Conservation (phyloP, 1,140 invertebrate species). For the Pachypsylla venusta region DNA sequence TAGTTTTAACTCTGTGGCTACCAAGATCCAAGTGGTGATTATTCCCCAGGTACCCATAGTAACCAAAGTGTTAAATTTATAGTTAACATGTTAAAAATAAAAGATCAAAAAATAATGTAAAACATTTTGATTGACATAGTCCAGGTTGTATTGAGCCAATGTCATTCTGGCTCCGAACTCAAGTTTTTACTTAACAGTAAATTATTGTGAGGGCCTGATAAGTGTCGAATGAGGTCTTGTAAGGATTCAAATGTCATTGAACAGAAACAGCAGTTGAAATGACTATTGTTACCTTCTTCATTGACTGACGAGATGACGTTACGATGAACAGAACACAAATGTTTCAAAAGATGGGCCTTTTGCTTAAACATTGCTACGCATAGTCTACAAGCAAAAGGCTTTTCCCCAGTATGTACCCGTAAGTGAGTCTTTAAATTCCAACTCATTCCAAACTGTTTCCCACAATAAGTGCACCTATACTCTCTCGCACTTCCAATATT, state of each 20-base stretch:
- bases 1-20: no score
- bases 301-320: slow-evolving; percentile 61
- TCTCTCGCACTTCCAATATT: slow-evolving; percentile 40
- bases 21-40: background rate
- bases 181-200: slow-evolving; percentile 69
- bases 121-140: background rate
- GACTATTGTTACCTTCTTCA: slow-evolving; percentile 31
- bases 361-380: slow-evolving; percentile 82
- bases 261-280: slow-evolving; percentile 73
- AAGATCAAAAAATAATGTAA: background rate
- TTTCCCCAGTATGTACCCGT: slow-evolving; percentile 70
- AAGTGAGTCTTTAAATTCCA: slow-evolving; percentile 78
- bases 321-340: slow-evolving; percentile 69
- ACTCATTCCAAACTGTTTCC: slow-evolving; percentile 77
- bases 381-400: slow-evolving; percentile 68
- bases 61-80: background rate
- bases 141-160: background rate
- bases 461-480: slow-evolving; percentile 71
- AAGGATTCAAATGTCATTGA: slow-evolving; percentile 64
- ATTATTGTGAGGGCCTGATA: slow-evolving; percentile 72
- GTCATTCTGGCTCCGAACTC: slow-evolving; percentile 36
- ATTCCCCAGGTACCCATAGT: background rate
- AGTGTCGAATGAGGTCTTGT: slow-evolving; percentile 64
- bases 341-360: slow-evolving; percentile 68
- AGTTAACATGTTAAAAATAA: background rate